A percentile compares a stretch with the other conserved stretches of the same genome.
Conservation (phyloP, 2,888 invertebrate genomes). For the Baccha elongata region DNA sequence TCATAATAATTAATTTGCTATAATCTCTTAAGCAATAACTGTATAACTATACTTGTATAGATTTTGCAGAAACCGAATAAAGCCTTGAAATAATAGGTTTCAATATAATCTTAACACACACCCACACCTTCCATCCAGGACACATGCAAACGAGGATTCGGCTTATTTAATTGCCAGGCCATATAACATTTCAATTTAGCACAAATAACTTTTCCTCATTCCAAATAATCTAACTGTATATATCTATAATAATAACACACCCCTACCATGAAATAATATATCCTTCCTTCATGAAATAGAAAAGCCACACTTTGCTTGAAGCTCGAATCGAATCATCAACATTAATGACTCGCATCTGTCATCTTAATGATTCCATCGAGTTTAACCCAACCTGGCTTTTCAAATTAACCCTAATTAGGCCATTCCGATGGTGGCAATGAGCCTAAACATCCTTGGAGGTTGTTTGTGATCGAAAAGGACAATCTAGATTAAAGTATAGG, state of each 20-base stretch:
- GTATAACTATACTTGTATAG: background rate
- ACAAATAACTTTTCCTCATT: background rate
- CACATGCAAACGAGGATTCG: slow-evolving; percentile 1
- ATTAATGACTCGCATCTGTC: slow-evolving; percentile 44
- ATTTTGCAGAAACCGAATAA: slow-evolving; percentile 3
- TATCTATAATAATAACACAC: background rate
- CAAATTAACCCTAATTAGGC: slow-evolving; percentile 71
- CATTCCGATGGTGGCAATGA: slow-evolving; percentile 55
- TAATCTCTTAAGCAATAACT: slow-evolving; percentile 18
- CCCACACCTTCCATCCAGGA: background rate
- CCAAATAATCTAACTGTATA: background rate
- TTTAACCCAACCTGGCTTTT: slow-evolving; percentile 76
- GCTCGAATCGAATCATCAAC: slow-evolving; percentile 25
- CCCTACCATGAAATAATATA: background rate
- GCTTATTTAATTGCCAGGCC: slow-evolving; percentile 12
- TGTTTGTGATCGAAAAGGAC: slow-evolving; percentile 16
- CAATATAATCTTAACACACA: slow-evolving; percentile 2
- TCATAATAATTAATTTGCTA: background rate
- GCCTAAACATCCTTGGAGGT: too few species aligned
- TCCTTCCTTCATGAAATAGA: slow-evolving; percentile 8
- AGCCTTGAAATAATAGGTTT: slow-evolving; percentile 21
- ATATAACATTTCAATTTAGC: slow-evolving; percentile 7
- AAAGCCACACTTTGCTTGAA: background rate
- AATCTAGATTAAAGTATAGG: slow-evolving; percentile 13
- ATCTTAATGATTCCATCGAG: slow-evolving; percentile 75